Evolutionary conservation across 2,113 vertebrate species (phyloP).

Genomic region (Myotis yumanensis): DNA sequence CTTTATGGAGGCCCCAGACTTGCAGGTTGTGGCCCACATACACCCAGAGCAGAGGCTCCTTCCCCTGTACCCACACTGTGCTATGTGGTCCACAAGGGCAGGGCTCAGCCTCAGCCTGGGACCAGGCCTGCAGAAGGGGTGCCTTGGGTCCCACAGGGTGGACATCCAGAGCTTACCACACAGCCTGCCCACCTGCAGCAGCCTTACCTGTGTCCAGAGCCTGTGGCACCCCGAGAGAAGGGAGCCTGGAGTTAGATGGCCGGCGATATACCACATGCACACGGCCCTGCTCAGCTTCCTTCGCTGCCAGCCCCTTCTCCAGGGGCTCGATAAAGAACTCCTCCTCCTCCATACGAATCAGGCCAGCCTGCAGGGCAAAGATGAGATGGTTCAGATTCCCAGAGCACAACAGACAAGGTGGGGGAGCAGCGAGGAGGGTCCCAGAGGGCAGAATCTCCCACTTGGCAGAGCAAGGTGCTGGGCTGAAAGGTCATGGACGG

Average conservation of each 20-base stretch:
- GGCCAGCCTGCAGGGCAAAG: constrained; percentile 91
- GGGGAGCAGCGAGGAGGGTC: neutral
- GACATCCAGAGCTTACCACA: neutral
- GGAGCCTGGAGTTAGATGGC: constrained; percentile 86
- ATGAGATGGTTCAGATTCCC: constrained; percentile 66
- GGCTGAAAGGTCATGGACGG: neutral
- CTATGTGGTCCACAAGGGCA: neutral
- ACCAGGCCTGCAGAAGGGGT: neutral
- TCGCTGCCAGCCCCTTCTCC: constrained; percentile 86
- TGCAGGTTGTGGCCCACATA: neutral
- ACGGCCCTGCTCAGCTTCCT: constrained; percentile 87
- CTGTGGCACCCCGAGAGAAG: constrained; percentile 75
- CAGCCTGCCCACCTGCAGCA: neutral
- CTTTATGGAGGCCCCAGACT: neutral
- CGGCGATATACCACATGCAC: constrained; percentile 95
- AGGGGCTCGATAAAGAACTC: constrained; percentile 99
- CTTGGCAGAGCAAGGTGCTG: neutral
- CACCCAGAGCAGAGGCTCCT: neutral
- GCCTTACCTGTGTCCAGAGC: constrained; percentile 90
- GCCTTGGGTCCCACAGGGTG: neutral
- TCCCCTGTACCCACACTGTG: too few species aligned
- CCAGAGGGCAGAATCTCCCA: neutral
- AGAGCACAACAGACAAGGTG: neutral
- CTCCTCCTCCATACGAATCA: constrained; percentile 96
- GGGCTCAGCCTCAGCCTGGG: neutral